Evolutionary conservation across 1,140 invertebrate species (phyloP), one percentile per base, ranked within the genome.

Genomic region (Lanistes nyassanus): DNA sequence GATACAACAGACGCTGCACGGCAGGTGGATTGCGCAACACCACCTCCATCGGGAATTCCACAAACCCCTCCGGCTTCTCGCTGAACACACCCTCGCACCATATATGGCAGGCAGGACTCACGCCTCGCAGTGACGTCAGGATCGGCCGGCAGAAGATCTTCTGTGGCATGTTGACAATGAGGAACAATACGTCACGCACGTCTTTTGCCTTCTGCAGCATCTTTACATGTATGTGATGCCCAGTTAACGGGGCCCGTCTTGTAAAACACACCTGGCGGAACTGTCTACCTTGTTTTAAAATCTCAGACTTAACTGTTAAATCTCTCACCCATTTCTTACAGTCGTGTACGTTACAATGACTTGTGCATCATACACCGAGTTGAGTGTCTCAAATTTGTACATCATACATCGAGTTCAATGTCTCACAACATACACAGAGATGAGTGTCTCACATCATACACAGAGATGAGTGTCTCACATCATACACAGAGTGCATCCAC

Each of bases 11-110:
- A 0, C 60, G 21, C 37, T 72, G 70, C 1, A 72, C 70, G 5
- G 55, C 36, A 4, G 70, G 70, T 23, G 70, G 70, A 42, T 55
- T 60, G 53, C 70, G 31, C 31, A 60, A 55, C 19, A 39, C 9
- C 26, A 60, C 4, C 34, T 72, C 53, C 56, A 72, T 37, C 0
- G 13, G 7, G 13, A 60, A 56, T 29, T 62, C 70, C 55, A 2
- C 13, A 19, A 72, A 72, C 13, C 37, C 55, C 13, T 37, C 16
- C 3, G 70, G 70, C 16, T 60, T 72, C 13, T 39, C 16, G 55
- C 70, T 72, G 70, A 72, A 58, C 5, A 58, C 23, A 4, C 70
- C 70, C 2, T 53, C 70, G 42, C 70, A 72, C 70, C 70, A 72
- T 34, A 72, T 37, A 1, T 6, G 13, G 36, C 56, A 39, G 6